These are phyloP conservation scores for Sitobion miscanthi DNA, from an alignment of 1,140 invertebrate species.

Conservation along the genomic window DNA sequence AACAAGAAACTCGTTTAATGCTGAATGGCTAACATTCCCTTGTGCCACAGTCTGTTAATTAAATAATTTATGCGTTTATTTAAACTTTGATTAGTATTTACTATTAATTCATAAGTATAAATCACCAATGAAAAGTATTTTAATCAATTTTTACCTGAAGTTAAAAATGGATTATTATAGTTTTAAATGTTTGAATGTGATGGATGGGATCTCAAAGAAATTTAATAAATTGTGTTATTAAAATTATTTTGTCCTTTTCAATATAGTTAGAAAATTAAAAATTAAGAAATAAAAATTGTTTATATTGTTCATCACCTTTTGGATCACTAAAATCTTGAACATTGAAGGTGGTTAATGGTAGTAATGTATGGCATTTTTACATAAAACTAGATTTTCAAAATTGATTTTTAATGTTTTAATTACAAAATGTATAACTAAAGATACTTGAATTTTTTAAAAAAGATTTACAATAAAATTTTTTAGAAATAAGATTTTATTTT, in stretches of 20 bases:
- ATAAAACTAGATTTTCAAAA: too few relatives aligned
- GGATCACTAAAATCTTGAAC: too few relatives aligned
- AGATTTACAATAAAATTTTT: too few relatives aligned
- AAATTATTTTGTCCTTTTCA: not conserved
- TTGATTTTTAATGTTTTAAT: too few relatives aligned
- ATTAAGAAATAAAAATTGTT: not conserved
- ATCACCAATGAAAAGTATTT: slow-evolving; percentile 25
- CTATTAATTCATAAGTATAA: slow-evolving; percentile 38
- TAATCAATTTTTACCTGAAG: not conserved
- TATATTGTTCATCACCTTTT: too few relatives aligned
- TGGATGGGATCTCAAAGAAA: not conserved
- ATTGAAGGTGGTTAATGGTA: too few relatives aligned
- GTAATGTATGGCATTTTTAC: too few relatives aligned
- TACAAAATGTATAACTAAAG: too few relatives aligned
- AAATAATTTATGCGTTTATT: slow-evolving; percentile 48
- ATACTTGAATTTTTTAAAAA: too few relatives aligned
- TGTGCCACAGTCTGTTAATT: slow-evolving; percentile 40
- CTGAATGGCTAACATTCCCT: slow-evolving; percentile 31
- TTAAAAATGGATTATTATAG: not conserved
- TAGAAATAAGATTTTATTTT: too few relatives aligned
- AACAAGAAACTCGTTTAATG: slow-evolving; percentile 49
- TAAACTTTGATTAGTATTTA: slow-evolving; percentile 52
- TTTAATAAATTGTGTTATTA: not conserved
- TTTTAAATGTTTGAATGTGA: not conserved
- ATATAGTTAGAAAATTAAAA: not conserved